Base-by-base conservation (phyloP, 2,888 invertebrate species). In the Brachyptera risi region DNA sequence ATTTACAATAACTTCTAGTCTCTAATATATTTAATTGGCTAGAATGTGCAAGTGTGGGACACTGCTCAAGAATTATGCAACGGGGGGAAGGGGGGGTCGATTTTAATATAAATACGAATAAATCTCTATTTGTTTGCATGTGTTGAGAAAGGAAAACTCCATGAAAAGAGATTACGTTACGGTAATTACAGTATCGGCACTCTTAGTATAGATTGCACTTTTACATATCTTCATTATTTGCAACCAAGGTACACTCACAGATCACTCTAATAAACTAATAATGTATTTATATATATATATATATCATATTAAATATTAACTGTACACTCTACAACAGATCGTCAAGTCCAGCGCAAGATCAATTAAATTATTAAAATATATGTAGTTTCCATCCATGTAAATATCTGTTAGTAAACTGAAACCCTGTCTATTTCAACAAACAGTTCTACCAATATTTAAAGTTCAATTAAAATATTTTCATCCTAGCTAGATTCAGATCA, bases 1-100 rank as follows among this genome's bases (percentile, higher is more conserved):
- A 64, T 64, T 56, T 64, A 64, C 61, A 64, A 51, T 58, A 57
- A 50, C 57, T 24, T 50, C 59, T 62, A 62, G 47, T 42, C 27
- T 56, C 59, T 59, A 62, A 58, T 40, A 4, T 44, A 23, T n/a
- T n/a, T n/a, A n/a, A n/a, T n/a, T n/a, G n/a, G n/a, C n/a, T n/a
- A n/a, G n/a, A n/a, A 38, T 38, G 44, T 44, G 44, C 44, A 44
- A 44, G 17, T 44, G 44, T 44, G 3, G 21, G 26, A 31, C 31
- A 31, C 31, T 31, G 31, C 5, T 7, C 7, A 31, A 31, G 31
- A 31, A 7, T 31, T 31, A 11, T 31, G n/a, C n/a, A n/a, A n/a
- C n/a, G n/a, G n/a, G n/a, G n/a, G n/a, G n/a, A n/a, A n/a, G n/a
- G n/a, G n/a, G n/a, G n/a, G n/a, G n/a, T n/a, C n/a, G n/a, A n/a